Percentiles rank a stretch among this genome's conserved stretches.
These are phyloP conservation scores for Propithecus deckenii DNA, from an alignment of 2,797 vertebrate species.

Conservation along the genomic window DNA sequence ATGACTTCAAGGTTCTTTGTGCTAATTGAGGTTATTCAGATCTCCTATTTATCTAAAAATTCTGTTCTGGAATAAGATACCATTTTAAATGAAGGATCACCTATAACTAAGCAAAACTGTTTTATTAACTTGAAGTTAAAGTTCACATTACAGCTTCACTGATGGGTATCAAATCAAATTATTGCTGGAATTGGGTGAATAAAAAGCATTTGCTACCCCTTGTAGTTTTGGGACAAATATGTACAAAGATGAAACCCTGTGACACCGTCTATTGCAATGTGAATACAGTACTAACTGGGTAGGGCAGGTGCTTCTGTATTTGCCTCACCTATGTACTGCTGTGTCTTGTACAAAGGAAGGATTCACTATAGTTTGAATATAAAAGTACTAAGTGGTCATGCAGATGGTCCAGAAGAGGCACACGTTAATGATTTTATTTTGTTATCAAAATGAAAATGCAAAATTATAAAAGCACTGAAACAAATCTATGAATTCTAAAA, in stretches of 20 bases:
- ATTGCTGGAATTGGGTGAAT: not conserved
- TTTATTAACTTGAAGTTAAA: constrained; percentile 20
- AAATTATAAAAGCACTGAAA: not conserved
- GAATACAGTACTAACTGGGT: not conserved
- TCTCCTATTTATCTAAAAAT: not conserved
- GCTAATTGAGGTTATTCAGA: not conserved
- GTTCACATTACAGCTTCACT: not conserved
- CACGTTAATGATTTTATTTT: not conserved
- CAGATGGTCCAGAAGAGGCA: not conserved
- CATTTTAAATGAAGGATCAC: constrained; percentile 6
- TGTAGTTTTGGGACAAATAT: not conserved
- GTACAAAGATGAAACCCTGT: not conserved
- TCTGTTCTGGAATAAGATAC: not conserved
- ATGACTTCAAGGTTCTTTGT: not conserved
- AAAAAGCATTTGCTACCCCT: not conserved
- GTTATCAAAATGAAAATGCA: not conserved
- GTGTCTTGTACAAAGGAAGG: not conserved
- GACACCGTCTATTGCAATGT: not conserved
- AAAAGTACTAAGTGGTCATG: not conserved
- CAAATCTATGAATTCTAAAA: not conserved
- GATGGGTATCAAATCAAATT: not conserved
- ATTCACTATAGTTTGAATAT: not conserved
- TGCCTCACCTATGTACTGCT: not conserved
- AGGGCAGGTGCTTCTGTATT: not conserved
- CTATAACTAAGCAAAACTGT: not conserved